Base-by-base conservation (phyloP, 23 tunicate species). In the Oikopleura albicans region DNA sequence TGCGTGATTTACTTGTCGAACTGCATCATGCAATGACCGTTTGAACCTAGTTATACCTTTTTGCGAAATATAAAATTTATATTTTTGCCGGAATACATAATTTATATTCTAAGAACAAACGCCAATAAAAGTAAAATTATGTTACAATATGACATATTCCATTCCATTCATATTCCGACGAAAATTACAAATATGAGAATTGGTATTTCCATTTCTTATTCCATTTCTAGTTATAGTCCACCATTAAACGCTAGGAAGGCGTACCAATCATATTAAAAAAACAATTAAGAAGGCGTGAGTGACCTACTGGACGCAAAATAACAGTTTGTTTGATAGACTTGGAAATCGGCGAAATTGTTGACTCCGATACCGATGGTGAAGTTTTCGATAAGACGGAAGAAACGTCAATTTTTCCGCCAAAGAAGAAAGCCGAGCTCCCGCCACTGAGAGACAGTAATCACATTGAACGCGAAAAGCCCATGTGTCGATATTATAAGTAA, bases 401-500 rank as follows among this genome's bases (percentile, higher is more conserved):
- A 49, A 12, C 63, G 12, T 49, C 63, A 49, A 49, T 49, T 8
- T 49, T 49, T 22, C 63, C 63, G 16, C 12, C 12, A 49, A 49
- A 49, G 63, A 49, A 49, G 22, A 49, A 49, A 49, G 63, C 22
- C 22, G 22, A 49, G 22, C 16, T 8, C 63, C 12, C 16, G 22
- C 12, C 22, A 49, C 12, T 22, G 63, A n/a, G n/a, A n/a, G 63
- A 49, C 63, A 12, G 16, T 49, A 22, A 12, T 22, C 63, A 12
- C 22, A 22, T 49, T 49, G 63, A 49, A 22, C 12, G 63, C 12
- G 79, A 71, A 71, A 71, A 31, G 37, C 79, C 79, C 4, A 34
- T 71, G 28, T 71, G 79, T 31, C 79, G 79, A 27, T 71, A 71
- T 29, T 71, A 71, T 37, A 16, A 71, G 79, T 71, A 71, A 16